phyloP scores from a whole-genome alignment of 2,888 invertebrate species.

The Metellina segmentata region DNA sequence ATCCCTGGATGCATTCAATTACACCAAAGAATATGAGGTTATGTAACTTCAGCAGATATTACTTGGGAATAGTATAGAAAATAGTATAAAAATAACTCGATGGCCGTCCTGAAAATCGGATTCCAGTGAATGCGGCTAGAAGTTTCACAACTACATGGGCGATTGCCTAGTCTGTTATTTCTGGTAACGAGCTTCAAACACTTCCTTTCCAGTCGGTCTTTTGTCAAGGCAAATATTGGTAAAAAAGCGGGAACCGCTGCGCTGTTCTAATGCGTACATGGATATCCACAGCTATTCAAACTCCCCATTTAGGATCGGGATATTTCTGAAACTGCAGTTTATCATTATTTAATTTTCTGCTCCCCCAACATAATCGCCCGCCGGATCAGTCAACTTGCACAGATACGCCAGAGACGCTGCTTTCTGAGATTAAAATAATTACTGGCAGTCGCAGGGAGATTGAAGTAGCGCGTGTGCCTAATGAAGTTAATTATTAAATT shows the following conservation, averaged over 20 bases:
- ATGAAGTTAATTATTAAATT: slow-evolving; percentile 66
- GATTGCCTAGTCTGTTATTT: background rate
- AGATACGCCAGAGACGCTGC: slow-evolving; percentile 29
- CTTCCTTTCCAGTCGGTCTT: slow-evolving; percentile 29
- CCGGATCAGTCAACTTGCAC: slow-evolving; percentile 47
- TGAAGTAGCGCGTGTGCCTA: slow-evolving; percentile 46
- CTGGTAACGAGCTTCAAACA: slow-evolving; percentile 14
- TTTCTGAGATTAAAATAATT: slow-evolving; percentile 64
- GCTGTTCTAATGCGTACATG: slow-evolving; percentile 1
- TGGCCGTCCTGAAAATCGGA: no score
- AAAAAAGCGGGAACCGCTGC: slow-evolving; percentile 9
- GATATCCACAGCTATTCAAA: slow-evolving; percentile 33
- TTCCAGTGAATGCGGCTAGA: no score
- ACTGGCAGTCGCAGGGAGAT: slow-evolving; percentile 37
- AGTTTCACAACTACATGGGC: no score
- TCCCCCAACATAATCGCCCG: slow-evolving; percentile 40
- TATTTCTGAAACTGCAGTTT: slow-evolving; percentile 63
- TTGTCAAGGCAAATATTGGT: slow-evolving; percentile 22
- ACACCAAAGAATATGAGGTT: no score
- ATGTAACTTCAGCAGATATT: no score
- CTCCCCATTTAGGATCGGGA: slow-evolving; percentile 26
- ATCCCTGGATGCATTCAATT: no score
- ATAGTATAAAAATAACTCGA: no score
- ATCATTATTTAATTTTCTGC: slow-evolving; percentile 59
- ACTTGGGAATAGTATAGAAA: no score